Base-by-base conservation (phyloP, 2,888 invertebrate genomes). In the Patella pellucida region DNA sequence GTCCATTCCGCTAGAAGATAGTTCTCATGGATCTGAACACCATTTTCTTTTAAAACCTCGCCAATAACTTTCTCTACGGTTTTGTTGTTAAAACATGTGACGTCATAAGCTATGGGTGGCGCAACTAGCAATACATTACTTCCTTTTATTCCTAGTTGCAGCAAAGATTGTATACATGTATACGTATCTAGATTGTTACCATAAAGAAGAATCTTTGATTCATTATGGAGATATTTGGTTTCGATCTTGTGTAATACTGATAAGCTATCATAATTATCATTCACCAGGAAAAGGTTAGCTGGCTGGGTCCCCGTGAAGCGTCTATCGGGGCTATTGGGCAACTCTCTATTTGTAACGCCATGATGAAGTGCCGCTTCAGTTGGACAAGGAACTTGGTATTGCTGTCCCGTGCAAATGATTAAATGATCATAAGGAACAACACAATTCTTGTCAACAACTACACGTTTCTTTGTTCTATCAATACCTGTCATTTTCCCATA, bases 161-260 rank as follows among this genome's bases (percentile, higher is more conserved):
- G 83, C 52, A 96, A 90, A 0, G 94, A 93, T 23, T 93, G 92
- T 12, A 95, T 84, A 83, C 95, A 94, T 81, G 94, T 93, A 84
- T 94, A 94, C 0, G 94, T 93, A 82, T 94, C 93, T 71, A 95
- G 89, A 52, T 92, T 93, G 23, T 93, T 91, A 0, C 96, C 95
- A 85, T 95, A 95, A 0, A 96, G 93, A 2, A 95, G 88, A 9
- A 87, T 84, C 52, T 85, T 85, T 68, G 79, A 86, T 86, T 81
- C n/a, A 83, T 75, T 71, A 62, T 54, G 41, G 1, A 68, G 9
- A 16, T 27, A 68, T 4, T 14, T 54, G 68, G 27, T 86, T 76
- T 90, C 89, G 51, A 87, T 82, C 85, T 85, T 88, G 81, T 87
- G 85, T 23, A 90, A 81, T 7, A 85, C 83, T 3, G 88, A 86